A percentile compares a stretch with the other conserved stretches of the same genome.
Conservation (phyloP, 2,797 vertebrate species). For the Coluber constrictor region DNA sequence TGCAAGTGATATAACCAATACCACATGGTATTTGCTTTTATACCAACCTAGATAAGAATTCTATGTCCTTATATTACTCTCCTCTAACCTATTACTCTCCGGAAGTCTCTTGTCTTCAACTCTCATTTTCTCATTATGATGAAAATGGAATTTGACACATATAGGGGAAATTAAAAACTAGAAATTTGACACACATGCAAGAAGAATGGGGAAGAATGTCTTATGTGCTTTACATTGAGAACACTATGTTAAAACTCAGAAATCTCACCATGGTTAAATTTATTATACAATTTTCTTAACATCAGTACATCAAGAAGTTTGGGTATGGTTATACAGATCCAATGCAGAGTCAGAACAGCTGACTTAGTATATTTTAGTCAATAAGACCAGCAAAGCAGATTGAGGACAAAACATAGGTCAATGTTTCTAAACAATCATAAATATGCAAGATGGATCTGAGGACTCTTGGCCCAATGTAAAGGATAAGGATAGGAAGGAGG, state of each 20-base stretch:
- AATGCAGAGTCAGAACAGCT: neutral
- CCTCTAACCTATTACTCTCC: neutral
- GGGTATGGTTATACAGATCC: neutral
- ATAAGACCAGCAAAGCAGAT: neutral
- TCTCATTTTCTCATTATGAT: neutral
- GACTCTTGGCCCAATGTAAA: neutral
- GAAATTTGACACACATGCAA: neutral
- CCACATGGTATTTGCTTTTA: neutral
- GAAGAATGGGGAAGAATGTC: neutral
- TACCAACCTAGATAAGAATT: neutral
- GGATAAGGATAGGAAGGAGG: neutral
- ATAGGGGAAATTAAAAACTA: neutral
- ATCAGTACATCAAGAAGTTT: neutral
- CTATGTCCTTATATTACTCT: neutral
- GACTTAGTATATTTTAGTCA: neutral
- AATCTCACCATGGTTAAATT: neutral
- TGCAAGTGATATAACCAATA: neutral
- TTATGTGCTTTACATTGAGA: neutral
- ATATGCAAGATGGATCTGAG: neutral
- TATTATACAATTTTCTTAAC: neutral
- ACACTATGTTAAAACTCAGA: neutral
- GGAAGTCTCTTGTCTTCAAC: neutral
- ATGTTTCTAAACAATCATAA: neutral
- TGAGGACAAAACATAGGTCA: neutral
- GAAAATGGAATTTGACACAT: neutral